phyloP scores from a whole-genome alignment of 2,113 vertebrate genomes.

The Pollimyrus isidori region DNA sequence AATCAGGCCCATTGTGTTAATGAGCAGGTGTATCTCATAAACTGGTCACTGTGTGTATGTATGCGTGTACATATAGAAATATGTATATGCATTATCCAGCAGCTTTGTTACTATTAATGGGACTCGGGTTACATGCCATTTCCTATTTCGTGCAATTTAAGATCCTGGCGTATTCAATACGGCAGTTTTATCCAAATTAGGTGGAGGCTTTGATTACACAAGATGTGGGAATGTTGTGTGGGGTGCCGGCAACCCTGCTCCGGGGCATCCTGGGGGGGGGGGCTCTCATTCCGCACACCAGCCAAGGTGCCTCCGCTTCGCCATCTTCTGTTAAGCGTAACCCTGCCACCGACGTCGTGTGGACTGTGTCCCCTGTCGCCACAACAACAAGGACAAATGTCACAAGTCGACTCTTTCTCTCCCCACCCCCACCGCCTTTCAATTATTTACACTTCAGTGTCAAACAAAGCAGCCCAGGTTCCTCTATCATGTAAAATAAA shows the following conservation, averaged over 20 bases:
- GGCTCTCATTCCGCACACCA: constrained; percentile 9
- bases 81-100: background rate
- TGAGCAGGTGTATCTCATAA: background rate
- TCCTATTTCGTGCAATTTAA: constrained; percentile 28
- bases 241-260: background rate
- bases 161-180: constrained; percentile 19
- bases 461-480: constrained; percentile 66
- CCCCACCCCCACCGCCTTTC: constrained; percentile 42
- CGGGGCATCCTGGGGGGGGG: background rate
- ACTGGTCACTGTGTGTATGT: background rate
- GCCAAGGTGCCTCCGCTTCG: constrained; percentile 8
- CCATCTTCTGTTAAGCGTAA: constrained; percentile 23
- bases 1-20: background rate
- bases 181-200: constrained; percentile 35
- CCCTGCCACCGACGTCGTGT: constrained; percentile 40
- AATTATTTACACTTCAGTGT: constrained; percentile 66
- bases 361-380: constrained; percentile 49
- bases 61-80: background rate
- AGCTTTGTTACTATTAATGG: background rate
- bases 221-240: constrained; percentile 8
- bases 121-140: background rate
- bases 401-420: constrained; percentile 41
- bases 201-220: constrained; percentile 30
- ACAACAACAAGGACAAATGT: constrained; percentile 62
- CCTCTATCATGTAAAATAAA: constrained; percentile 57